Percentiles rank a stretch among this genome's conserved stretches.
Conservation (phyloP, 2,797 vertebrate genomes). For the Manis javanica region DNA sequence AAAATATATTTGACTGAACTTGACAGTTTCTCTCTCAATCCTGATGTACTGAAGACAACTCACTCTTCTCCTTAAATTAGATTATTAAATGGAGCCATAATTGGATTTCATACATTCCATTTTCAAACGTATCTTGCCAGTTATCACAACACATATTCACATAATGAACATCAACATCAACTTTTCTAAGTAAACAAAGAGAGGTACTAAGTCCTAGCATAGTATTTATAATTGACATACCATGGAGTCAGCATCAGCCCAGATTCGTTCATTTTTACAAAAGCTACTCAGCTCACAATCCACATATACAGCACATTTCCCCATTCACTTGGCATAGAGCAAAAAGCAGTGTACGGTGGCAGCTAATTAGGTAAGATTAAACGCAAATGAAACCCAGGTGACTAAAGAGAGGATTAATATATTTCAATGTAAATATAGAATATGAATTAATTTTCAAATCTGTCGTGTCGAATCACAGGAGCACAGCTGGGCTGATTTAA, state of each 20-base stretch:
- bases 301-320: not conserved
- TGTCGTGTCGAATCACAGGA: not conserved
- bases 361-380: not conserved
- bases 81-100: not conserved
- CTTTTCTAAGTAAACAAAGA: not conserved
- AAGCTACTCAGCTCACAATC: not conserved
- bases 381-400: not conserved
- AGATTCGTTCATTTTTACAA: not conserved
- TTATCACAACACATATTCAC: not conserved
- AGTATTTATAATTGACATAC: not conserved
- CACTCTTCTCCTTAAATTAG: not conserved
- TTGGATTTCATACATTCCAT: not conserved
- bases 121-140: not conserved
- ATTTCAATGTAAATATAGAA: not conserved
- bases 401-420: not conserved
- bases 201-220: not conserved
- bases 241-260: not conserved
- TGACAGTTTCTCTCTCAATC: conserved; percentile 13
- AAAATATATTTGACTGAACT: not conserved
- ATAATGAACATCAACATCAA: not conserved
- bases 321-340: not conserved
- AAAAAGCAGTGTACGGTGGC: not conserved
- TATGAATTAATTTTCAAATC: not conserved
- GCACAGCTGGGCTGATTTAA: not conserved
- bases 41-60: not conserved